Evolutionary conservation across 2,888 invertebrate species (phyloP).

Genomic region (Cheilosia vernalis): DNA sequence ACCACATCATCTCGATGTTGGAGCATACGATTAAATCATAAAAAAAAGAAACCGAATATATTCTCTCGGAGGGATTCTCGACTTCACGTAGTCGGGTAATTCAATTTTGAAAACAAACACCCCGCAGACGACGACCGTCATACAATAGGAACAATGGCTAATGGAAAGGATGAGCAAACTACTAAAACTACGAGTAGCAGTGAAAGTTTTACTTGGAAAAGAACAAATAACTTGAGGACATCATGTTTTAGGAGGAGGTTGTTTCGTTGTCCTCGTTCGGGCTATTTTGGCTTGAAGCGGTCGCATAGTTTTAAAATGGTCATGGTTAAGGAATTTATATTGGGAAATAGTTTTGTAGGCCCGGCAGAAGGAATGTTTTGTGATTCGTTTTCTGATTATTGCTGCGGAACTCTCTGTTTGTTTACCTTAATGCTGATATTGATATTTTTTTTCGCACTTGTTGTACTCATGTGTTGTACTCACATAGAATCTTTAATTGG

Average conservation of each 20-base stretch:
- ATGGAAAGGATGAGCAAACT: slow-evolving; percentile 35
- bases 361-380: background rate
- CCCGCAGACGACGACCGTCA: background rate
- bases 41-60: slow-evolving; percentile 17
- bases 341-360: slow-evolving; percentile 37
- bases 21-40: slow-evolving; percentile 45
- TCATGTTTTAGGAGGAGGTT: background rate
- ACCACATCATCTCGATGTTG: background rate
- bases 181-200: slow-evolving; percentile 6
- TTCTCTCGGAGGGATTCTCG: slow-evolving; percentile 9
- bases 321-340: slow-evolving; percentile 41
- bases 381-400: background rate
- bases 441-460: too few relatives aligned
- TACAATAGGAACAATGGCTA: slow-evolving; percentile 44
- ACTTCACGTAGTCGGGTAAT: slow-evolving; percentile 19
- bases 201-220: background rate
- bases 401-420: too few relatives aligned
- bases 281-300: slow-evolving; percentile 1
- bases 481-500: rapidly evolving
- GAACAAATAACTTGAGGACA: slow-evolving; percentile 32
- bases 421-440: too few relatives aligned
- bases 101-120: slow-evolving; percentile 63
- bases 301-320: slow-evolving; percentile 37
- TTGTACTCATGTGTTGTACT: too few relatives aligned
- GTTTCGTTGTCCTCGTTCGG: background rate